phyloP scores from a whole-genome alignment of 2,888 invertebrate species.

The Flexamia atlantica region DNA sequence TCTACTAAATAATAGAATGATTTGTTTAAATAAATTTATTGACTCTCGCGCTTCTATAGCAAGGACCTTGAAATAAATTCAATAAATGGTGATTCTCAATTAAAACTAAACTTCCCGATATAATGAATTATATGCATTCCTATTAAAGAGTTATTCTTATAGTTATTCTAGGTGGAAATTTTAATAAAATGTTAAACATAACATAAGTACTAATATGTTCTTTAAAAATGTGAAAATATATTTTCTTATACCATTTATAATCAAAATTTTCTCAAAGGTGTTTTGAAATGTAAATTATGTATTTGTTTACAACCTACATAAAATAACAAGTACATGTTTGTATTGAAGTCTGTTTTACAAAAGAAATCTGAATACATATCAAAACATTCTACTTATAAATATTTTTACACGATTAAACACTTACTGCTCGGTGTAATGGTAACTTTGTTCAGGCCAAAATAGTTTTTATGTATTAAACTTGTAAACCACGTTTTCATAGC shows the following conservation, averaged over 20 bases:
- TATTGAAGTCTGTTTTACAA: neutral
- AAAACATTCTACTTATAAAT: too few relatives aligned
- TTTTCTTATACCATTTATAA: slow-evolving; percentile 29
- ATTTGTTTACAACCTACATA: neutral
- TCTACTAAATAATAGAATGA: too few relatives aligned
- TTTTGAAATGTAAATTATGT: neutral
- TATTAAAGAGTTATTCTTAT: neutral
- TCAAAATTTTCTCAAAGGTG: neutral
- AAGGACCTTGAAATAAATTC: too few relatives aligned
- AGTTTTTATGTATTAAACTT: too few relatives aligned
- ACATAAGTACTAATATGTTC: neutral
- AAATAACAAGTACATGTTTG: neutral
- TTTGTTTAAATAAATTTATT: too few relatives aligned
- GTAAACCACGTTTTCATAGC: too few relatives aligned
- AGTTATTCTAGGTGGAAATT: neutral
- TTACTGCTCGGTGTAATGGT: too few relatives aligned
- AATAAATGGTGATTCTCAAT: too few relatives aligned
- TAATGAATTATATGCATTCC: slow-evolving; percentile 1
- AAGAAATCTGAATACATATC: neutral
- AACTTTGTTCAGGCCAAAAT: too few relatives aligned
- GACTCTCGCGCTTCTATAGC: too few relatives aligned
- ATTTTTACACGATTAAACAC: too few relatives aligned
- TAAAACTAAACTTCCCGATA: slow-evolving; percentile 2
- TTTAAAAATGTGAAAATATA: slow-evolving; percentile 5
- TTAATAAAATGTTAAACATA: slow-evolving; percentile 14